Evolutionary conservation across 2,888 invertebrate species (phyloP), one percentile per base, ranked within the genome.

Genomic region (Steinernema carpocapsae): DNA sequence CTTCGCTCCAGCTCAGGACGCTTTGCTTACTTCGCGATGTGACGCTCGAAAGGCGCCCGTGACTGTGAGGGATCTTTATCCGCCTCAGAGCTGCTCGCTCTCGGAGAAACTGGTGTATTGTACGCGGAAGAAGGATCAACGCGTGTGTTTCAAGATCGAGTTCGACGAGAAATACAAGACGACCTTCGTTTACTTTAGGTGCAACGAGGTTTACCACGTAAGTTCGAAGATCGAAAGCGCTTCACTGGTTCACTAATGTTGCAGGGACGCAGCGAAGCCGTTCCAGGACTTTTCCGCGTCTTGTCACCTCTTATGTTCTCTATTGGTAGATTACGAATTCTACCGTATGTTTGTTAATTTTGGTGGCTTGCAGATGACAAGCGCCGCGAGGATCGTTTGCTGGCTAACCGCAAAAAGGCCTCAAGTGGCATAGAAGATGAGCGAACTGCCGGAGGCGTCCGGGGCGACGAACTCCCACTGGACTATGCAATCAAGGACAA

Each of bases 181-280:
- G 22, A 43, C 45, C 12, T 73, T 84, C 22, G 72, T 79, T 52
- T 83, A 83, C 71, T 77, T 77, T 72, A 73, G 85, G 29, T 85
- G 85, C 72, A 82, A 81, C 59, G 83, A 83, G 64, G 22, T 74
- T 45, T 85, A 85, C 70, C 80, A 76, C 51, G 80, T 82, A 52
- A 72, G 76, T 59, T 72, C n/a, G n/a, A n/a, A n/a, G 14, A 12
- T 74, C n/a, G 14, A 12, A 17, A 22, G 51, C 72, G 42, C 46
- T 73, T 0, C n/a, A n/a, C 12, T 51, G n/a, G n/a, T 51, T 51
- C 6, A 43, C 43, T 1, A 29, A 7, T 24, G 24, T 74, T 72
- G 72, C 70, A 84, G 77, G 80, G 83, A 24, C 52, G 74, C 70
- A 82, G 82, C 59, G 80, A 81, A 32, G 75, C 75, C 12, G 80